These are phyloP conservation scores for Australoheros scitulus DNA, from an alignment of 2,113 vertebrate species.

Conservation along the genomic window DNA sequence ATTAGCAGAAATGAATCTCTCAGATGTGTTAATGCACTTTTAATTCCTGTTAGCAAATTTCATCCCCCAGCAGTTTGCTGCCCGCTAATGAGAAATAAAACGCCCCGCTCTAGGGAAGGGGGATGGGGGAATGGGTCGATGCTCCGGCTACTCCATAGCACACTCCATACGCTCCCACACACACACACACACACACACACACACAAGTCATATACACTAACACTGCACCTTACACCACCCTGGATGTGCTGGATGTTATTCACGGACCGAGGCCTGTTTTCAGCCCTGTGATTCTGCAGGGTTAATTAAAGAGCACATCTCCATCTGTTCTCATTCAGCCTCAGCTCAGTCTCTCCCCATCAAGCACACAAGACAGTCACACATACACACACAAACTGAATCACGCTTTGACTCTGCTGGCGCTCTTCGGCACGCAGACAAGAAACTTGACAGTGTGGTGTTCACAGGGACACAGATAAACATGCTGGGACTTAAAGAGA, in stretches of 20 bases:
- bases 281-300: constrained; percentile 83
- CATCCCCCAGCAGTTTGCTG: constrained; percentile 86
- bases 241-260: constrained; percentile 80
- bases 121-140: constrained; percentile 73
- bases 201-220: constrained; percentile 55
- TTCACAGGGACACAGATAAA: constrained; percentile 52
- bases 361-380: constrained; percentile 54
- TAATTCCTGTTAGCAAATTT: constrained; percentile 90
- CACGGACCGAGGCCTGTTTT: constrained; percentile 84
- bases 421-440: constrained; percentile 37
- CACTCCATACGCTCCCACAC: constrained; percentile 11
- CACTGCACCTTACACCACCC: constrained; percentile 60
- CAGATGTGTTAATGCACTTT: constrained; percentile 87
- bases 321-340: constrained; percentile 85
- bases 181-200: not conserved
- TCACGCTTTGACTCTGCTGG: constrained; percentile 19
- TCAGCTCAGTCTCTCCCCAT: constrained; percentile 67
- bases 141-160: constrained; percentile 72
- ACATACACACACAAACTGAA: constrained; percentile 18
- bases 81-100: constrained; percentile 88
- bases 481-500: constrained; percentile 47
- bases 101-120: constrained; percentile 76
- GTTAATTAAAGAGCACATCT: constrained; percentile 87
- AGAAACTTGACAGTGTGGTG: constrained; percentile 29
- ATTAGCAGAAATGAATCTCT: constrained; percentile 87